Evolutionary conservation across 2,113 vertebrate genomes (phyloP).

Genomic region (Egretta garzetta): DNA sequence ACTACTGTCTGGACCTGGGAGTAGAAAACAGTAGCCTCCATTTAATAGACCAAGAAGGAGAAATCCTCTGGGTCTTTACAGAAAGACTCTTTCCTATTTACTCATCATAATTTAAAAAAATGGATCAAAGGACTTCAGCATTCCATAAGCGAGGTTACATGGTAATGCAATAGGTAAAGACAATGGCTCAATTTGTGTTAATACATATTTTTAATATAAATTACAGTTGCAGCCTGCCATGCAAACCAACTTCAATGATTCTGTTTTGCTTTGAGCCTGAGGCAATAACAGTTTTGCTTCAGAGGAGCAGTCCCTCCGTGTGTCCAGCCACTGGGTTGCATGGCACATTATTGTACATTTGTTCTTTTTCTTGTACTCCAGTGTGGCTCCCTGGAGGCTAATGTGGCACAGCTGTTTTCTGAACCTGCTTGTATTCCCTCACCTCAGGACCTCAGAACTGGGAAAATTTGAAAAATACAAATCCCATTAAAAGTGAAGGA

Average conservation of each 20-base stretch:
- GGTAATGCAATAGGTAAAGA: neutral
- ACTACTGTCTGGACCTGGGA: neutral
- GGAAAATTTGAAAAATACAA: neutral
- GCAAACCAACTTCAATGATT: neutral
- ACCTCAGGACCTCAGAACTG: neutral
- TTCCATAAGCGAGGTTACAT: neutral
- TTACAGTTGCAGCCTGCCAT: neutral
- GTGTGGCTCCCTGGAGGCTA: neutral
- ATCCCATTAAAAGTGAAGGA: neutral
- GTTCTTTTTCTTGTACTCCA: neutral
- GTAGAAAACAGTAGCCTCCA: neutral
- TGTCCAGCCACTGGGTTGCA: neutral
- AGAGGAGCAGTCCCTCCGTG: neutral
- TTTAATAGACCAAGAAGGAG: neutral
- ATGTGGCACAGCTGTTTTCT: neutral
- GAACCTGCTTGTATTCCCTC: neutral
- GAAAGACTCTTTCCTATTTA: neutral
- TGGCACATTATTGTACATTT: accelerated
- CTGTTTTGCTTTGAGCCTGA: neutral
- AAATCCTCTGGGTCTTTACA: neutral
- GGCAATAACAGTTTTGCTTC: neutral
- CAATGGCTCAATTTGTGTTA: neutral
- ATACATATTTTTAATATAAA: neutral
- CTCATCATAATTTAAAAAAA: neutral
- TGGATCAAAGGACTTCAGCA: neutral